Percentiles rank a stretch among this genome's conserved stretches.
phyloP scores from a whole-genome alignment of 2,888 invertebrate genomes.

The Clivina fossor region DNA sequence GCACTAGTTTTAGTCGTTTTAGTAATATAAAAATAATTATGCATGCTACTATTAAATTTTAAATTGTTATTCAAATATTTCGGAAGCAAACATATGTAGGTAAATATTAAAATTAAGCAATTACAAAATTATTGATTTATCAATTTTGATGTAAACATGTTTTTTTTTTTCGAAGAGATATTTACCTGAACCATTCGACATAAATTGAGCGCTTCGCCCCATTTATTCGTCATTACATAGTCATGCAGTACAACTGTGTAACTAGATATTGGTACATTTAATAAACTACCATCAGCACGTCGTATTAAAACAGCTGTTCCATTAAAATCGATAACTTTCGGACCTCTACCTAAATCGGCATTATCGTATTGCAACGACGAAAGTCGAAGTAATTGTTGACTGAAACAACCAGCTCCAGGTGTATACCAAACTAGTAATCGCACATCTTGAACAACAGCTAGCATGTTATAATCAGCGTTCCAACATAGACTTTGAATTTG shows the following conservation, averaged over 20 bases:
- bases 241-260: slow-evolving; percentile 63
- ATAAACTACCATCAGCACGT: slow-evolving; percentile 84
- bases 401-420: slow-evolving; percentile 71
- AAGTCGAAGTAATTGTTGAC: slow-evolving; percentile 66
- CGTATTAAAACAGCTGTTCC: slow-evolving; percentile 83
- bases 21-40: no score
- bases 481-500: slow-evolving; percentile 63
- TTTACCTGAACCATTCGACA: slow-evolving; percentile 58
- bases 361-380: slow-evolving; percentile 60
- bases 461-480: slow-evolving; percentile 75
- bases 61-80: no score
- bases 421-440: slow-evolving; percentile 82
- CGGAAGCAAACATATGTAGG: no score
- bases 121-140: no score
- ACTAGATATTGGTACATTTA: slow-evolving; percentile 72
- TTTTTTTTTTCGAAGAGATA: no score
- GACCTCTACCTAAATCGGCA: slow-evolving; percentile 82
- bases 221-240: slow-evolving; percentile 73
- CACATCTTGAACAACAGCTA: slow-evolving; percentile 77
- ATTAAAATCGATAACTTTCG: slow-evolving; percentile 77
- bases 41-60: no score
- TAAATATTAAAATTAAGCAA: no score
- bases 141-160: no score
- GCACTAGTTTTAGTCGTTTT: no score
- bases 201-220: slow-evolving; percentile 83